These are phyloP conservation scores for Zeus faber DNA, from an alignment of 2,113 vertebrate species.

Conservation along the genomic window DNA sequence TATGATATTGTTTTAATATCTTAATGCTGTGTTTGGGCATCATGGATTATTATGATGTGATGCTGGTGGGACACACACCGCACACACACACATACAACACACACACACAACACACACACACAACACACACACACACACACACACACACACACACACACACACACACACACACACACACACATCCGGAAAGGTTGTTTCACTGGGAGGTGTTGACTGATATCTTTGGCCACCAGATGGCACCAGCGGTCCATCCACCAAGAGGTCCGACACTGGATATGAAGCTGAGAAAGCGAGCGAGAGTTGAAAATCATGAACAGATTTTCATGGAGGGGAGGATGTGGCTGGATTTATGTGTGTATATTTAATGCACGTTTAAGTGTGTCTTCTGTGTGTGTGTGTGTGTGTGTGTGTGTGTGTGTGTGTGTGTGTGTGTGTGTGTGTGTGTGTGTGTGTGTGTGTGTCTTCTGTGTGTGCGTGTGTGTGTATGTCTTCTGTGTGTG, in stretches of 20 bases:
- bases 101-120: too few relatives aligned
- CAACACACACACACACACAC: too few relatives aligned
- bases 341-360: conserved; percentile 1
- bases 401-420: conserved; percentile 7
- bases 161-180: too few relatives aligned
- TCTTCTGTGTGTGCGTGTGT: conserved; percentile 16
- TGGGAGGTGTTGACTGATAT: conserved; percentile 15
- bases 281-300: conserved; percentile 1
- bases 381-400: background rate
- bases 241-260: conserved; percentile 41
- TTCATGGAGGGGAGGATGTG: background rate
- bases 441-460: conserved; percentile 14
- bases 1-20: too few relatives aligned
- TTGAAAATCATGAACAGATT: conserved; percentile 10
- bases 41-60: too few relatives aligned
- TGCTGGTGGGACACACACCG: too few relatives aligned
- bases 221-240: conserved; percentile 58
- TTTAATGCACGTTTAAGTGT: background rate
- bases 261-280: background rate
- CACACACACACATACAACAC: too few relatives aligned
- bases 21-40: too few relatives aligned
- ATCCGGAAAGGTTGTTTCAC: too few relatives aligned
- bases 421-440: conserved; percentile 19
- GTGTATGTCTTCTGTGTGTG: conserved; percentile 8
- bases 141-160: too few relatives aligned